Evolutionary conservation across 2,797 vertebrate species (phyloP).

Genomic region (Ctenochaetus hawaiiensis): DNA sequence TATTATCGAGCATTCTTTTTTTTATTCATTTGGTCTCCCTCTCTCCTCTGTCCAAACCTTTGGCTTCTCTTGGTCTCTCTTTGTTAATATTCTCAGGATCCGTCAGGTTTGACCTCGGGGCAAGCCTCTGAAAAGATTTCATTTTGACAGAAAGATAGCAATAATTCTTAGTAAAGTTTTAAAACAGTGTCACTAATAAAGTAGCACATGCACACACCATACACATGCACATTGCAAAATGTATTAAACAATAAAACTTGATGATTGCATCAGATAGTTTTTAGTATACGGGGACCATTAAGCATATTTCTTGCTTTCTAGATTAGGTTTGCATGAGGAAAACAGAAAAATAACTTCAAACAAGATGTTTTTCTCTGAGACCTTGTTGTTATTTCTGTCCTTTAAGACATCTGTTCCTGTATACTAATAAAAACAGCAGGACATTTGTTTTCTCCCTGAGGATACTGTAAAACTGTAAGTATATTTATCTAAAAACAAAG

Average conservation of each 20-base stretch:
- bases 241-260: constrained; percentile 52
- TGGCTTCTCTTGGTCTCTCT: constrained; percentile 39
- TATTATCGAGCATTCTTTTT: constrained; percentile 24
- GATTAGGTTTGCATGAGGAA: constrained; percentile 25
- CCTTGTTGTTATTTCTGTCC: constrained; percentile 24
- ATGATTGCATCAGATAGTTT: constrained; percentile 32
- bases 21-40: constrained; percentile 33
- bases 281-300: constrained; percentile 40
- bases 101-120: constrained; percentile 59
- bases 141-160: constrained; percentile 69
- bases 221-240: constrained; percentile 19
- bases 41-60: constrained; percentile 23
- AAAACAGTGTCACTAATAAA: constrained; percentile 47
- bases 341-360: constrained; percentile 42
- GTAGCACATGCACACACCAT: constrained; percentile 15
- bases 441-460: constrained; percentile 8
- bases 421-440: constrained; percentile 22
- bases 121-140: constrained; percentile 60
- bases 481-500: neutral
- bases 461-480: constrained; percentile 4
- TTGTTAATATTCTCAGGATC: constrained; percentile 70
- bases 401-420: constrained; percentile 4
- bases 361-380: constrained; percentile 24
- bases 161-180: constrained; percentile 62
- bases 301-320: constrained; percentile 27